These are phyloP conservation scores for Myopa testacea DNA, from an alignment of 2,888 invertebrate species.

Conservation along the genomic window DNA sequence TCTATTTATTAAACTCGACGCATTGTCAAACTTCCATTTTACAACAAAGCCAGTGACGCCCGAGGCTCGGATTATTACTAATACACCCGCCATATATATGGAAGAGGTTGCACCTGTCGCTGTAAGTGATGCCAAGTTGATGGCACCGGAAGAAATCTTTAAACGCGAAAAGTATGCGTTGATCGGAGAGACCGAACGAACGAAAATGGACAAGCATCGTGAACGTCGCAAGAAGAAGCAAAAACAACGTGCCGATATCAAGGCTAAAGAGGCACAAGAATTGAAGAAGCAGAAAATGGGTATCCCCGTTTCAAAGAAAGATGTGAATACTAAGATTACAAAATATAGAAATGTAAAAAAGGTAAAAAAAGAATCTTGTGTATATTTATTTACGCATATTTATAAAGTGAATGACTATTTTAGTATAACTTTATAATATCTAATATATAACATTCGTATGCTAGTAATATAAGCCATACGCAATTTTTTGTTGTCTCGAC, in stretches of 20 bases:
- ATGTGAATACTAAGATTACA: constrained; percentile 70
- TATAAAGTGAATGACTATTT: neutral
- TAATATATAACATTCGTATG: neutral
- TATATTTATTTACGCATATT: too few relatives aligned
- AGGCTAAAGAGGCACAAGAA: constrained; percentile 69
- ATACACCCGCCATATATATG: constrained; percentile 90
- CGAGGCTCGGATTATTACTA: constrained; percentile 90
- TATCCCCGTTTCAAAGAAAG: constrained; percentile 72
- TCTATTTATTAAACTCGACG: constrained; percentile 89
- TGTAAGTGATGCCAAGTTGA: constrained; percentile 83
- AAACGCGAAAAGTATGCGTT: constrained; percentile 70
- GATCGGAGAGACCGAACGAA: constrained; percentile 82
- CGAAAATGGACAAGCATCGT: constrained; percentile 88
- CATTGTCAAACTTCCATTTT: constrained; percentile 93
- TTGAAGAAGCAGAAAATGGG: constrained; percentile 67
- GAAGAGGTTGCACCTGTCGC: constrained; percentile 96
- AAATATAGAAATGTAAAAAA: constrained; percentile 72
- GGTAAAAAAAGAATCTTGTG: neutral
- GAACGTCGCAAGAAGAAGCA: constrained; percentile 89
- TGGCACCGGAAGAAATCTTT: constrained; percentile 94
- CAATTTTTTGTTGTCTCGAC: too few relatives aligned
- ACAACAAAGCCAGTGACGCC: constrained; percentile 88
- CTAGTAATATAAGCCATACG: too few relatives aligned
- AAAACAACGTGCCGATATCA: constrained; percentile 74
- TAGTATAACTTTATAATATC: neutral